These are phyloP conservation scores for Trissoscelio sp. DNA, from an alignment of 2,888 invertebrate genomes.

Conservation along the genomic window DNA sequence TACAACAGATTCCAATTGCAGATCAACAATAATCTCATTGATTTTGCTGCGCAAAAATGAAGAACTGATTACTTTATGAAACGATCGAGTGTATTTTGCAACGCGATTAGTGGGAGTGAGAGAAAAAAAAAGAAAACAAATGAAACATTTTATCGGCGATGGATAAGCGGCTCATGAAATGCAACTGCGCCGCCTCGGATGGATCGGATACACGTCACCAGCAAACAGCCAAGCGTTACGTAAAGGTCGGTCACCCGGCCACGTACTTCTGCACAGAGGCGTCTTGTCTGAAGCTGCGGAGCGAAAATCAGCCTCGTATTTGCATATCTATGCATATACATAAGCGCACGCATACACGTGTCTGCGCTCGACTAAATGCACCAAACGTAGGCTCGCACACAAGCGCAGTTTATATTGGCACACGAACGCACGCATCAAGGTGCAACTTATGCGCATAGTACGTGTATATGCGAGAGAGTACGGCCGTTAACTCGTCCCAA, in stretches of 20 bases:
- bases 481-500: slow-evolving; percentile 66
- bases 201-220: slow-evolving; percentile 76
- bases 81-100: neutral
- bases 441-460: slow-evolving; percentile 29
- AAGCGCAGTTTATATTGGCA: slow-evolving; percentile 10
- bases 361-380: neutral
- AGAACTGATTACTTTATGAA: neutral
- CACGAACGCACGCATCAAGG: slow-evolving; percentile 39
- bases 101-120: neutral
- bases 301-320: slow-evolving; percentile 49
- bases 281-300: slow-evolving; percentile 69
- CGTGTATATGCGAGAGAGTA: slow-evolving; percentile 3
- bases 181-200: slow-evolving; percentile 68
- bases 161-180: neutral
- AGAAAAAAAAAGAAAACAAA: neutral
- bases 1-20: no score
- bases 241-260: slow-evolving; percentile 83
- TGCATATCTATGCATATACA: slow-evolving; percentile 46
- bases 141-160: neutral
- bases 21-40: no score
- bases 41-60: no score
- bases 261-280: slow-evolving; percentile 73
- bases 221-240: slow-evolving; percentile 81
- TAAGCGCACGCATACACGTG: no score
- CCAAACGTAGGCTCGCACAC: slow-evolving; percentile 16